These are phyloP conservation scores for Chrysolina haemoptera DNA, from an alignment of 2,888 invertebrate species.

Conservation along the genomic window DNA sequence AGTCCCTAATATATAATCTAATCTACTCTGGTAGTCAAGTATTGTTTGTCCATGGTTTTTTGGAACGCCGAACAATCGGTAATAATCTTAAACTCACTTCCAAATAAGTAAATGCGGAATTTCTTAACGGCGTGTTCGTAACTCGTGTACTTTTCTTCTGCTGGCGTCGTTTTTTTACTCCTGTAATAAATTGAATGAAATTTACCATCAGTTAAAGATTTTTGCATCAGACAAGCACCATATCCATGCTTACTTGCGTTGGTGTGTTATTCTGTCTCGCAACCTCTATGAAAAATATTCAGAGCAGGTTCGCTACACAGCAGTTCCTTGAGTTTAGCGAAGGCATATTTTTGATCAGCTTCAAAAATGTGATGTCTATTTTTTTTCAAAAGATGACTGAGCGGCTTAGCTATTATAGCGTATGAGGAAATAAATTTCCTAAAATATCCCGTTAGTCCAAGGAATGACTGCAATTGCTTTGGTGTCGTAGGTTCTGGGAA, in stretches of 20 bases:
- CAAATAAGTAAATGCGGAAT: slow-evolving; percentile 54
- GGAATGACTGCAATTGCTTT: slow-evolving; percentile 59
- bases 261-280: no score
- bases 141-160: slow-evolving; percentile 59
- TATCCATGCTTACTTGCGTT: no score
- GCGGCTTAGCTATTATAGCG: slow-evolving; percentile 58
- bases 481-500: slow-evolving; percentile 55
- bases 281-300: no score
- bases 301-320: slow-evolving; percentile 47
- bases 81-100: slow-evolving; percentile 58
- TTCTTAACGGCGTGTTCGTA: slow-evolving; percentile 60
- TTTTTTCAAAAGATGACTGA: slow-evolving; percentile 57
- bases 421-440: no score
- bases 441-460: slow-evolving; percentile 61
- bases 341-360: slow-evolving; percentile 19
- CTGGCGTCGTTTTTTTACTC: slow-evolving; percentile 54
- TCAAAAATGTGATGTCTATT: slow-evolving; percentile 45
- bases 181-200: slow-evolving; percentile 59
- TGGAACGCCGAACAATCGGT: slow-evolving; percentile 62
- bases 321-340: slow-evolving; percentile 45
- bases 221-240: slow-evolving; percentile 58
- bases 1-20: no score
- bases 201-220: slow-evolving; percentile 43
- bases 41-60: slow-evolving; percentile 60
- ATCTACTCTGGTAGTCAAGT: slow-evolving; percentile 56